phyloP scores from a whole-genome alignment of 2,113 vertebrate species.

The Macrotis lagotis region DNA sequence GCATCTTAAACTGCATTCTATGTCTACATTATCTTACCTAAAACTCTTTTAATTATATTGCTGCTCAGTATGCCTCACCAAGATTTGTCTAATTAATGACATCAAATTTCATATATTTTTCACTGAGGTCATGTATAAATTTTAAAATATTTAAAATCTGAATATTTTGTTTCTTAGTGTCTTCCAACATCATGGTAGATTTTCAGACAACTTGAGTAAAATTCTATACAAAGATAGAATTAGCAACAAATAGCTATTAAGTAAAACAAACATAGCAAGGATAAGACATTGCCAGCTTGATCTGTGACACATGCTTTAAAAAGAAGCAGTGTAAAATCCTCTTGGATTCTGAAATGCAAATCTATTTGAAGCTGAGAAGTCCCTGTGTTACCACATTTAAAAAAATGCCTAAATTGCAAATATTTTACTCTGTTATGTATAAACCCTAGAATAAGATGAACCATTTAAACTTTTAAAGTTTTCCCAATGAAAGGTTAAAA shows the following conservation, averaged over 20 bases:
- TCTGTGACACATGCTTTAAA: background rate
- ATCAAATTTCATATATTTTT: background rate
- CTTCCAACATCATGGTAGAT: background rate
- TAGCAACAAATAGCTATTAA: background rate
- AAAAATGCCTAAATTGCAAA: background rate
- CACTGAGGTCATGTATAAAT: background rate
- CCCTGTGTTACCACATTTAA: background rate
- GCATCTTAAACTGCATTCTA: background rate
- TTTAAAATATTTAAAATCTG: background rate
- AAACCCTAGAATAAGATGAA: background rate
- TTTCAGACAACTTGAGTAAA: background rate
- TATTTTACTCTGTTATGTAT: background rate
- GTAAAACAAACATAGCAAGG: background rate
- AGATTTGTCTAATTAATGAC: background rate
- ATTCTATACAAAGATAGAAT: background rate
- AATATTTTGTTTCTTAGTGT: background rate
- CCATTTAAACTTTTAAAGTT: background rate
- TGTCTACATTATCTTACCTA: background rate
- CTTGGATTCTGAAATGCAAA: background rate
- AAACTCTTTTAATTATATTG: background rate
- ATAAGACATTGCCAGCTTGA: background rate
- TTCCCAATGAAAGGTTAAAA: background rate
- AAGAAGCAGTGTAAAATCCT: background rate
- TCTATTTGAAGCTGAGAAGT: background rate
- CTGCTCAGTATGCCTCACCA: background rate